These are phyloP conservation scores for Manacus vitellinus DNA, from an alignment of 2,113 vertebrate species.

Conservation along the genomic window DNA sequence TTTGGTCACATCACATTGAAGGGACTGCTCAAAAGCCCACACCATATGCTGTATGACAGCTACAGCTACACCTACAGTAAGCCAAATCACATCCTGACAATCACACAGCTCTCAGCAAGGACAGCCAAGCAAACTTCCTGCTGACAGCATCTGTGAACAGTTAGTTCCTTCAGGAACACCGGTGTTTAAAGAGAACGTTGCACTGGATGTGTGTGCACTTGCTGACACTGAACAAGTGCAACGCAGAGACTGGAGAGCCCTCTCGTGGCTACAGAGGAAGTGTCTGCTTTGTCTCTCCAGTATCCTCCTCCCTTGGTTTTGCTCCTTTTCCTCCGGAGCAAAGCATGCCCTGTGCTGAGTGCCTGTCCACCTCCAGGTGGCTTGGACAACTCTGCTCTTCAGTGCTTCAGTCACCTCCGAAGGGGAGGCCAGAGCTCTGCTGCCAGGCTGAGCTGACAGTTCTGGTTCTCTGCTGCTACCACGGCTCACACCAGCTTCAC, in stretches of 20 bases:
- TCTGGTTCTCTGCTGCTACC: neutral
- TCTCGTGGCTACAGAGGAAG: neutral
- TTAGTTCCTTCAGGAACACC: neutral
- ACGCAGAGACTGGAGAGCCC: conserved; percentile 2
- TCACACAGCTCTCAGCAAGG: neutral
- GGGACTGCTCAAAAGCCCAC: neutral
- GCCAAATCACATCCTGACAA: neutral
- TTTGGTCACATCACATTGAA: neutral
- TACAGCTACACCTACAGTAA: neutral
- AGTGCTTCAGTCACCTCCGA: fast-evolving
- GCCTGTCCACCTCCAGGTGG: neutral
- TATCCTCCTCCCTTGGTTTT: neutral
- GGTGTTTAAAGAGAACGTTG: neutral
- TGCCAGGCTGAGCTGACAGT: neutral
- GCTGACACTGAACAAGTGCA: neutral
- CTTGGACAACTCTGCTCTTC: neutral
- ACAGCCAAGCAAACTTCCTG: neutral
- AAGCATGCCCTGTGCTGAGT: neutral
- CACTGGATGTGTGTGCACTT: fast-evolving
- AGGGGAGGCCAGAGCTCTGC: neutral
- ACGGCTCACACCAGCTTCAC: neutral
- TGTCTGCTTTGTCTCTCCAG: neutral
- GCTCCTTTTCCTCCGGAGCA: neutral
- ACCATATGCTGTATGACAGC: neutral
- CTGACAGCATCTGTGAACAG: neutral